phyloP scores from a whole-genome alignment of 53 echinoderm and acorn worm genomes.

The Actinopyga echinites region DNA sequence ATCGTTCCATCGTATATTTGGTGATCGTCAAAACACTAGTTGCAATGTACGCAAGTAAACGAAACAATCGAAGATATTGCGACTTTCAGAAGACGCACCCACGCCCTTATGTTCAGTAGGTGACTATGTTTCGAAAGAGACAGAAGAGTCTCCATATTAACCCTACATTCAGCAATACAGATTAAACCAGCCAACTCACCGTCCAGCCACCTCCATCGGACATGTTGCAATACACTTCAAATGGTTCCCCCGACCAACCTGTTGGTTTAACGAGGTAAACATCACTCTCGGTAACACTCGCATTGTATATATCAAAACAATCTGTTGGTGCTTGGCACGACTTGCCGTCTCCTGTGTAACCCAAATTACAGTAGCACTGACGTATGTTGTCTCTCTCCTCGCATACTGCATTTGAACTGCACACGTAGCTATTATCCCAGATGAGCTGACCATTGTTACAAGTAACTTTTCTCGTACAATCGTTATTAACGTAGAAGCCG shows the following conservation, averaged over 20 bases:
- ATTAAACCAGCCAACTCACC: not conserved
- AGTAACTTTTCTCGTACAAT: not conserved
- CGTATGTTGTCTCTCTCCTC: not conserved
- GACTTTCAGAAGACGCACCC: too few species aligned
- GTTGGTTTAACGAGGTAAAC: not conserved
- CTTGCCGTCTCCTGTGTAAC: conserved; percentile 10
- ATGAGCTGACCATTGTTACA: not conserved
- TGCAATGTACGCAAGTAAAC: too few species aligned
- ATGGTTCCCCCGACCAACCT: conserved; percentile 3
- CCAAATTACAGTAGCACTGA: not conserved
- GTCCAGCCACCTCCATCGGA: conserved; percentile 4
- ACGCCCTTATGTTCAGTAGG: too few species aligned
- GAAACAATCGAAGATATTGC: too few species aligned
- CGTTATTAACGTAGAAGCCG: not conserved
- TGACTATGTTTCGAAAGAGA: too few species aligned
- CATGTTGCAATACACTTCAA: conserved; percentile 9
- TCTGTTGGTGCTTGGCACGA: not conserved
- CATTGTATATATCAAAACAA: not conserved
- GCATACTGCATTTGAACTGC: conserved; percentile 4
- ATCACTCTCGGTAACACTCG: not conserved
- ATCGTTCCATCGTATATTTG: too few species aligned
- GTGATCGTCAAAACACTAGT: too few species aligned
- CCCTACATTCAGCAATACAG: too few species aligned
- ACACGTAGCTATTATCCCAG: not conserved
- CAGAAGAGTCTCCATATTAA: too few species aligned